phyloP scores from a whole-genome alignment of 2,113 vertebrate genomes.

The Cyanocitta stelleri region DNA sequence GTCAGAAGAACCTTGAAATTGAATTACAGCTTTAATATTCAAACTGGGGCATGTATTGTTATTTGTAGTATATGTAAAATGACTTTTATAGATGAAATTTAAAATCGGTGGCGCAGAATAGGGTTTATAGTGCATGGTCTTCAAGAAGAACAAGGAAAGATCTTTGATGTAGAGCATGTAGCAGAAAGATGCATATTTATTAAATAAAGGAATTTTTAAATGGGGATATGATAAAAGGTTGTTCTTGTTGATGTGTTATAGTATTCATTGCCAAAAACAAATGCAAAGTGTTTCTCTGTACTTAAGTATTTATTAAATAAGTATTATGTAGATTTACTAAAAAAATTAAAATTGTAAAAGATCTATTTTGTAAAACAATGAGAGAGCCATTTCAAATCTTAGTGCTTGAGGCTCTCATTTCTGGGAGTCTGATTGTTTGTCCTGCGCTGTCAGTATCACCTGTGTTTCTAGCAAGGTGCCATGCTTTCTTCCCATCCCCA shows the following conservation, averaged over 20 bases:
- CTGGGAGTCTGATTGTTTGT: neutral
- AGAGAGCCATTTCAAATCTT: neutral
- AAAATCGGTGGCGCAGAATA: slow-evolving; percentile 58
- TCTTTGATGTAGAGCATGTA: slow-evolving; percentile 17
- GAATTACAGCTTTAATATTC: slow-evolving; percentile 59
- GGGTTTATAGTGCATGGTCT: slow-evolving; percentile 58
- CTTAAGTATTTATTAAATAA: neutral
- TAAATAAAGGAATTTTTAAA: slow-evolving; percentile 49
- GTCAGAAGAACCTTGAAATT: slow-evolving; percentile 64
- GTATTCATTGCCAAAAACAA: neutral
- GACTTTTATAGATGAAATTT: slow-evolving; percentile 61
- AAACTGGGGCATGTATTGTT: slow-evolving; percentile 49
- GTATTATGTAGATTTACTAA: neutral
- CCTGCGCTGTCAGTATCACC: neutral
- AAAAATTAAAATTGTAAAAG: neutral
- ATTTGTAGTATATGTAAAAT: slow-evolving; percentile 61
- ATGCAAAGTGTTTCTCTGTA: neutral
- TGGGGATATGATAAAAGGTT: neutral
- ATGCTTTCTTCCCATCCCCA: neutral
- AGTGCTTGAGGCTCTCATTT: neutral
- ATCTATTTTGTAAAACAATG: neutral
- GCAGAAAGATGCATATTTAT: slow-evolving; percentile 41
- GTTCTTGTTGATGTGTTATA: neutral
- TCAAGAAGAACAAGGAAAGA: slow-evolving; percentile 7
- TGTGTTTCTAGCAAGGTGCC: neutral